These are phyloP conservation scores for Solea senegalensis DNA, from an alignment of 2,113 vertebrate species.

Conservation along the genomic window DNA sequence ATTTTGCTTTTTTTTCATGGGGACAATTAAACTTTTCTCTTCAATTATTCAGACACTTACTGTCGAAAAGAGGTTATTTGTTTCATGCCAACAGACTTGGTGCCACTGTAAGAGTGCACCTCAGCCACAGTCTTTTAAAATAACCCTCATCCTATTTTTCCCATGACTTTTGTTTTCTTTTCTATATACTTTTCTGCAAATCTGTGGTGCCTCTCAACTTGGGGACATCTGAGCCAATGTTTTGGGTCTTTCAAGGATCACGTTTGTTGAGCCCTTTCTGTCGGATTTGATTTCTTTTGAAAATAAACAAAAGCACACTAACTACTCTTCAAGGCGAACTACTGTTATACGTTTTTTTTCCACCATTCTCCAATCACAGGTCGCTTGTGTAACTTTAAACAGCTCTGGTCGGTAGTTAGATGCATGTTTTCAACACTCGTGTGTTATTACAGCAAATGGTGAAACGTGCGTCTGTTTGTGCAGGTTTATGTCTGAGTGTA, in stretches of 20 bases:
- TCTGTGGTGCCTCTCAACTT: slow-evolving; percentile 30
- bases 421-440: slow-evolving; percentile 27
- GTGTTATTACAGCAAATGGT: slow-evolving; percentile 43
- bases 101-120: not conserved
- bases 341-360: slow-evolving; percentile 42
- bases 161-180: slow-evolving; percentile 61
- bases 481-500: slow-evolving; percentile 30
- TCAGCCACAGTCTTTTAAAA: slow-evolving; percentile 49
- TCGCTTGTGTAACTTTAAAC: slow-evolving; percentile 42
- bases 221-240: slow-evolving; percentile 49
- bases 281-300: slow-evolving; percentile 51
- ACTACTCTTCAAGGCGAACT: slow-evolving; percentile 52
- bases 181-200: slow-evolving; percentile 20
- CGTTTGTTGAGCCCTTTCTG: slow-evolving; percentile 25
- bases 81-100: not conserved
- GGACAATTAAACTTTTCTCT: slow-evolving; percentile 24
- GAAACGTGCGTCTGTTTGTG: slow-evolving; percentile 44
- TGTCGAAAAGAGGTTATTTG: slow-evolving; percentile 12
- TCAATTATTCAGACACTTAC: slow-evolving; percentile 24
- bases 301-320: slow-evolving; percentile 61
- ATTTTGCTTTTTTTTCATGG: slow-evolving; percentile 1
- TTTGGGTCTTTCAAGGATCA: slow-evolving; percentile 48
- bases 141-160: slow-evolving; percentile 49
- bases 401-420: slow-evolving; percentile 11
- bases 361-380: slow-evolving; percentile 47